These are phyloP conservation scores for Steinernema feltiae DNA, from an alignment of 1,140 invertebrate genomes.

Conservation along the genomic window DNA sequence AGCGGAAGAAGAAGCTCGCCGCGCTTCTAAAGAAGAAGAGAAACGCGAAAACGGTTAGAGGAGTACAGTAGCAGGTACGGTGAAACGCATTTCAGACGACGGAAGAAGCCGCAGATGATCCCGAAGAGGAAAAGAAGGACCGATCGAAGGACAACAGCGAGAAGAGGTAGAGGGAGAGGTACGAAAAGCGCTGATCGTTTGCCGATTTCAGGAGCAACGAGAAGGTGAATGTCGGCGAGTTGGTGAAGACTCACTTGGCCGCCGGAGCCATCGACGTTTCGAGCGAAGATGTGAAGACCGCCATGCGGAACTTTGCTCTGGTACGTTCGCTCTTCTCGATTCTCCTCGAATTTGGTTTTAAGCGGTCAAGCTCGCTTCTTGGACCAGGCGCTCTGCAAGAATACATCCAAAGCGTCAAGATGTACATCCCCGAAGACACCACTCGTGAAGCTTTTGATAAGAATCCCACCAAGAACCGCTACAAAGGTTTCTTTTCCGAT, in stretches of 20 bases:
- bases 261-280: neutral
- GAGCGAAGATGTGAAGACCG: neutral
- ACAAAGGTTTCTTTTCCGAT: neutral
- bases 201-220: neutral
- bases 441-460: slow-evolving; percentile 1
- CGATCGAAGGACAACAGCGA: neutral
- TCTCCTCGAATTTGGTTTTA: neutral
- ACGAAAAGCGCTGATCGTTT: neutral
- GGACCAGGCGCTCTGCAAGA: neutral
- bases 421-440: slow-evolving; percentile 4
- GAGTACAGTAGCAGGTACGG: too few relatives aligned
- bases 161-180: neutral
- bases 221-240: too few relatives aligned
- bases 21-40: neutral
- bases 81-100: neutral
- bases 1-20: neutral
- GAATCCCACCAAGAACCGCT: neutral
- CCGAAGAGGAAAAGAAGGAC: neutral
- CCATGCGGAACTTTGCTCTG: neutral
- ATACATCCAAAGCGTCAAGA: slow-evolving; percentile 6
- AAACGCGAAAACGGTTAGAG: neutral
- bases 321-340: neutral
- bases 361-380: neutral
- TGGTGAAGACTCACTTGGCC: neutral
- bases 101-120: neutral